Base-by-base conservation (phyloP, 2,113 vertebrate genomes). In the Rhynchomys soricoides region DNA sequence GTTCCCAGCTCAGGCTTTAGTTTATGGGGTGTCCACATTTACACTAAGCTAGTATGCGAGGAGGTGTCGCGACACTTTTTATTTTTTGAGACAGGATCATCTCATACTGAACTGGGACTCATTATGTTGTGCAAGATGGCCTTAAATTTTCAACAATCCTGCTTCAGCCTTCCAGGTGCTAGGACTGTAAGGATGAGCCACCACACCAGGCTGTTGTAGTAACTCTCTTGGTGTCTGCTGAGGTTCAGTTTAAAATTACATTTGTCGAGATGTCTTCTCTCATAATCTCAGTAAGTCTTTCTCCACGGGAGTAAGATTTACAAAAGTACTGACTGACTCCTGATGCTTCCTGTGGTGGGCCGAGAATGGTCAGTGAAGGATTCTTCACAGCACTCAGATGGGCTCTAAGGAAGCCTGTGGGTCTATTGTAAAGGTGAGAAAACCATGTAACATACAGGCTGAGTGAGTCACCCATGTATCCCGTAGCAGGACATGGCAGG, bases 291-390 rank as follows among this genome's bases (percentile, higher is more conserved):
- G 37, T 82, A 57, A 82, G 24, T 64, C 17, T 17, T 45, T 31
- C 48, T 45, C 16, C 16, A 12, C 5, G 15, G 52, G 40, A 66
- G 43, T 74, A 43, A 11, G 4, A 26, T 1, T 45, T 62, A 24
- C 29, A 31, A 5, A 52, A 31, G n/a, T 45, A 26, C n/a, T 66
- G 75, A 5, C 50, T 59, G 26, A 0, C 40, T 12, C 0, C 43
- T 52, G 70, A 5, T 0, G 12, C 83, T 34, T 64, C 1, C 0
- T 3, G 21, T n/a, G 2, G 31, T 31, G 26, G 52, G 10, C n/a
- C 13, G 34, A 73, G 22, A 43, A 15, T 43, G 29, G 34, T 9
- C 0, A 43, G 0, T 7, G n/a, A 75, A 0, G 62, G 43, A 2
- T 77, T 12, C 9, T 94, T 88, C 1, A 5, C 86, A 29, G 74